Base-by-base conservation (phyloP, 1,140 invertebrate genomes). In the Lethocerus indicus region DNA sequence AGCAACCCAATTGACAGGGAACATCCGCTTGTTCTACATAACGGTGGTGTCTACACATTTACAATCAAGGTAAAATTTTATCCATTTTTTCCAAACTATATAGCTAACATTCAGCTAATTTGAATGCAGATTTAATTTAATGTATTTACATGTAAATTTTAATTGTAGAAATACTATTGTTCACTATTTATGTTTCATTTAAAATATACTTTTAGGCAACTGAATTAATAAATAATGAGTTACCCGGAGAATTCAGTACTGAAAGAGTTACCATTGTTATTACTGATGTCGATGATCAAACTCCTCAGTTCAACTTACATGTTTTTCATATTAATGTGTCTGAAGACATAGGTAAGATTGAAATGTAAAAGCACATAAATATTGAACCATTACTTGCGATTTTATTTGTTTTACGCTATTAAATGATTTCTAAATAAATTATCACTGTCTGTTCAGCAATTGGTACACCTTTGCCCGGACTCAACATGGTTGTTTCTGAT, bases 271-370 rank as follows among this genome's bases (percentile, higher is more conserved):
- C 81, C 0, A 77, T 91, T 24, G 78, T 88, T 1, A 77, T 91
- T 5, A 81, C 78, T 0, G 87, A 91, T 60, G 76, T 81, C 0
- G 87, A 91, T 58, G 87, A 91, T 60, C 78, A 90, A 52, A 64
- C 72, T 24, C 88, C 87, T 0, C 63, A 71, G 36, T 93, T 93
- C 57, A 83, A 79, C 56, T 66, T 73, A 50, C 61, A 73, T 0
- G 60, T 70, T 2, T 85, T 83, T 49, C 70, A 73, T 54, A 71
- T 86, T 14, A 77, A 72, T 1, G 78, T 90, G 36, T 74, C 79
- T 0, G 87, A 92, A 67, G 80, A 83, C 57, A 74, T 87, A 51
- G 75, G 76, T 55, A 74, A 73, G 51, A 73, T n/a, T n/a, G n/a
- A n/a, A n/a, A n/a, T n/a, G n/a, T n/a, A n/a, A n/a, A n/a, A n/a